Base-by-base conservation (phyloP, 1,140 invertebrate species). In the Dreissena rostriformis region DNA sequence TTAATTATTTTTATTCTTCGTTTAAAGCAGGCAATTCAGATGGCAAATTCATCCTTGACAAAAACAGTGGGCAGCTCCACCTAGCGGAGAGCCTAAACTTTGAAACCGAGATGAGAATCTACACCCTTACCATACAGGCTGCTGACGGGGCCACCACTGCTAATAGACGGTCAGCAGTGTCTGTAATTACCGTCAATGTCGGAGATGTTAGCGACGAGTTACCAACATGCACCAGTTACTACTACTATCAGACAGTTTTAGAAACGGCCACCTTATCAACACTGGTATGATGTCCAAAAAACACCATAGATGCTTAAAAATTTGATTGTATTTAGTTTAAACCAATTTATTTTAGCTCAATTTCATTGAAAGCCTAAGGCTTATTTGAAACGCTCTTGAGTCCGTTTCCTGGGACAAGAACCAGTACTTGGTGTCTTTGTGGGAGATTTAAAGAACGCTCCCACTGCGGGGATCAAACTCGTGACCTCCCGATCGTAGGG, bases 191-290 rank as follows among this genome's bases (percentile, higher is more conserved):
- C 1, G 63, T 91, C 17, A 63, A 75, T 2, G 68, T 91, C 14
- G 84, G 61, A 19, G 85, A 91, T 73, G 77, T 86, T 26, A 91
- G 87, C 65, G 88, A 91, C 82, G 86, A 91, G 68, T 24, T 19
- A 4, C 90, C 90, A 10, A 71, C 74, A 14, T 91, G 87, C 72
- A 51, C 82, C 5, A 53, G 74, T 5, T 73, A 79, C 28, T 17
- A 19, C 57, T 61, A 61, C 57, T 24, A 61, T 39, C 39, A 8
- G 39, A 39, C 39, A 5, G 39, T 39, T 39, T 39, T 39, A 39
- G 39, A 39, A 39, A 39, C 39, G 8, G 39, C 8, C 39, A 39
- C 4, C 39, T 39, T 39, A 39, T 39, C 39, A 39, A 39, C 39
- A 39, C 39, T 39, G 39, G 39, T 39, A 39, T 5, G 39, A 39